Base-by-base conservation (phyloP, 2,113 vertebrate genomes). In the Eclectus roratus region DNA sequence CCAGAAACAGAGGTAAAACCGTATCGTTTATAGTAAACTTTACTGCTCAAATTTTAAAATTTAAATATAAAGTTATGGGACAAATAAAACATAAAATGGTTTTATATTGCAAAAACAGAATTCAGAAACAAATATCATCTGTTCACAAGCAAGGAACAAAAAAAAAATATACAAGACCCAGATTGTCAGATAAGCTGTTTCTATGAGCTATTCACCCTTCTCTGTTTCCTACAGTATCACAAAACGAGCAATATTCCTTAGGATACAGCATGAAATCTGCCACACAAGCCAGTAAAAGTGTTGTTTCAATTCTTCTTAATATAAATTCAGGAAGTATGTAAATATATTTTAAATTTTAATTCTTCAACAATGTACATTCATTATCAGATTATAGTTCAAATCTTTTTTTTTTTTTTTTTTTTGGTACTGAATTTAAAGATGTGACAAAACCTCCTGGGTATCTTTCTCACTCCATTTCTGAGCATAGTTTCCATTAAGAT, bases 271-370 rank as follows among this genome's bases (percentile, higher is more conserved):
- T 56, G 52, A 86, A 91, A 91, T 84, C 76, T 90, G 68, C 52
- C 47, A 60, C 35, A 70, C 61, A 92, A 93, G 78, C 72, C 61
- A 37, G 52, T 50, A 68, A 31, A 90, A 92, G 13, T 72, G 72
- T 90, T 90, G 88, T 88, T 96, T 96, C 82, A 86, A 25, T 84
- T 85, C 82, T 71, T 83, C 94, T 88, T 94, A 88, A 92, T 88
- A 88, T 71, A 88, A 92, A 91, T 93, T 90, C 85, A 92, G 49
- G 44, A 74, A 61, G 44, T 96, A 78, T 88, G 55, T 94, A 91
- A 96, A 96, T 95, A 96, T 61, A 86, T 94, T 96, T 94, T 80
- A 95, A 91, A 73, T 91, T 94, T 93, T 94, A 86, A 86, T 96
- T 96, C 94, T 96, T 94, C 94, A 92, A 83, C 91, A 78, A 68